phyloP scores from a whole-genome alignment of 23 tunicate genomes.

The Phallusia fumigata region DNA sequence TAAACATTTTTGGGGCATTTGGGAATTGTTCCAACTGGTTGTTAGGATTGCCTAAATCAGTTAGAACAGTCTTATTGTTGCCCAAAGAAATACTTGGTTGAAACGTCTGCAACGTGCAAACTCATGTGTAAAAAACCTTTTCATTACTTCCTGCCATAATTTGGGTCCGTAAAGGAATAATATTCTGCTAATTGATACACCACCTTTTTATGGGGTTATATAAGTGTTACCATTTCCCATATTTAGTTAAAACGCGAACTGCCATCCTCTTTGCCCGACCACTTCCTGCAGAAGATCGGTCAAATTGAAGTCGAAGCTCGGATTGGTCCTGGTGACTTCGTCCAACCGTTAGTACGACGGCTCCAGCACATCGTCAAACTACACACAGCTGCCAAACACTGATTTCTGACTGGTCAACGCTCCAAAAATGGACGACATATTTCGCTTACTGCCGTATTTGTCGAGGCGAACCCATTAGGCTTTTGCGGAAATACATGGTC shows the following conservation, averaged over 20 bases:
- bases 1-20: no score
- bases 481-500: neutral
- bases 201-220: no score
- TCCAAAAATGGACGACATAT: neutral
- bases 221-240: no score
- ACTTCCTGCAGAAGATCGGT: constrained; percentile 46
- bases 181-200: no score
- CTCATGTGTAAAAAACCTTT: no score
- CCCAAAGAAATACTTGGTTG: no score
- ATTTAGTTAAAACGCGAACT: constrained; percentile 31
- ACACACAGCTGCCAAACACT: constrained; percentile 8
- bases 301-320: constrained; percentile 34
- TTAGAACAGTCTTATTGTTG: no score
- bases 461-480: neutral
- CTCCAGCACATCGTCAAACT: constrained; percentile 57
- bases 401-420: neutral
- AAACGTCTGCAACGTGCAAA: no score
- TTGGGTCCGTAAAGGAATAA: no score
- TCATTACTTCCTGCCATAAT: no score
- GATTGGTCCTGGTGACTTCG: constrained; percentile 22
- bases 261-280: constrained; percentile 55
- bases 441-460: neutral
- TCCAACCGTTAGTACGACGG: constrained; percentile 71
- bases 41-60: no score
- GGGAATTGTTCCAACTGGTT: no score